Evolutionary conservation across 2,797 vertebrate genomes (phyloP).

Genomic region (Aplochiton taeniatus): DNA sequence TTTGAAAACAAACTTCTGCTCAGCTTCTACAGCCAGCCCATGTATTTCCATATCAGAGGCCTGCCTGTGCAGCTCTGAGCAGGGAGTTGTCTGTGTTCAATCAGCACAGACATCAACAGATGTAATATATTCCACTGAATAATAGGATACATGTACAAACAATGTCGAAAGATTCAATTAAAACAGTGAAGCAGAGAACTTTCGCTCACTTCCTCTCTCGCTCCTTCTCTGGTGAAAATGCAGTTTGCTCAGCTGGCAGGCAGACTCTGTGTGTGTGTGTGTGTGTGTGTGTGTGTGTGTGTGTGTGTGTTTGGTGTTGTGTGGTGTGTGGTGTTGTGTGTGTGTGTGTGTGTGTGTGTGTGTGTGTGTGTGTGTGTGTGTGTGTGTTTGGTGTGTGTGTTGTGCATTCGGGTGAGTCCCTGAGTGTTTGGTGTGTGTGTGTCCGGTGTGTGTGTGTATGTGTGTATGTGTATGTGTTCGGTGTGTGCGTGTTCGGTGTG

Average conservation of each 20-base stretch:
- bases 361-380: neutral
- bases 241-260: neutral
- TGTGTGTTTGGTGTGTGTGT: neutral
- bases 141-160: constrained; percentile 7
- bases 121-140: neutral
- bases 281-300: neutral
- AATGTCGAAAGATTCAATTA: constrained; percentile 17
- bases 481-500: no score
- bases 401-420: no score
- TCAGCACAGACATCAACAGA: neutral
- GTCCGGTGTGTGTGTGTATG: neutral
- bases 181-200: constrained; percentile 11
- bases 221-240: neutral
- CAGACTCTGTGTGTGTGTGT: neutral
- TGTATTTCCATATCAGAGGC: no score
- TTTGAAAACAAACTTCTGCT: no score
- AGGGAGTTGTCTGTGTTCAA: neutral
- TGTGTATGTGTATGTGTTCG: neutral
- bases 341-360: neutral
- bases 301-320: neutral
- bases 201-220: neutral
- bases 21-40: no score
- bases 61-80: no score
- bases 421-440: no score
- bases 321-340: neutral